Evolutionary conservation across 2,113 vertebrate species (phyloP).

Genomic region (Oenanthe oenanthe): DNA sequence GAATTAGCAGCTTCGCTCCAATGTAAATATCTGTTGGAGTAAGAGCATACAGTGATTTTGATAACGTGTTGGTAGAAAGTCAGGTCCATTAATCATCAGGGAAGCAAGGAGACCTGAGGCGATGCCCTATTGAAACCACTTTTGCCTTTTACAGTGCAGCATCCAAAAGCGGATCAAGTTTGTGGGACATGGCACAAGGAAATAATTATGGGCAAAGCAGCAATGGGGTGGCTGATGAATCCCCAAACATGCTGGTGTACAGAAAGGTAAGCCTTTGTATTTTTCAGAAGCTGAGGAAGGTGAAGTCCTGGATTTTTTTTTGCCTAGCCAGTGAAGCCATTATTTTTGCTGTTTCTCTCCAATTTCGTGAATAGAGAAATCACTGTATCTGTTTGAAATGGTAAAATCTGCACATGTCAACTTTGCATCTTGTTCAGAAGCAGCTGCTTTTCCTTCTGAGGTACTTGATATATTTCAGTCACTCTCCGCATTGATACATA

Average conservation of each 20-base stretch:
- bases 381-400: background rate
- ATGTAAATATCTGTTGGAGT: background rate
- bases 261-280: constrained; percentile 87
- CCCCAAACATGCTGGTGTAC: constrained; percentile 97
- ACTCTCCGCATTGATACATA: background rate
- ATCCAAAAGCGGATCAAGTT: constrained; percentile 51
- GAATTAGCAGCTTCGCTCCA: background rate
- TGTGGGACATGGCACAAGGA: constrained; percentile 93
- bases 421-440: background rate
- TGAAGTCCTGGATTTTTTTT: background rate
- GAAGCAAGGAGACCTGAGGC: background rate
- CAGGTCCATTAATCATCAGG: background rate
- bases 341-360: background rate
- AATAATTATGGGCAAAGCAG: constrained; percentile 91
- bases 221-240: constrained; percentile 93
- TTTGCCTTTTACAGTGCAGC: constrained; percentile 67
- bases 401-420: background rate
- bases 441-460: background rate
- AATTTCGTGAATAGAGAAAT: background rate
- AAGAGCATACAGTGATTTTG: background rate
- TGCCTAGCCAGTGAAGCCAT: background rate
- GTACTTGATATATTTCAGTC: background rate
- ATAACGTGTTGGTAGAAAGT: background rate
- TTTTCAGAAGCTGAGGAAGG: background rate
- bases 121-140: constrained; percentile 10